A percentile compares a stretch with the other conserved stretches of the same genome.
phyloP scores from a whole-genome alignment of 2,888 invertebrate genomes.

The Napeogenes sylphis region DNA sequence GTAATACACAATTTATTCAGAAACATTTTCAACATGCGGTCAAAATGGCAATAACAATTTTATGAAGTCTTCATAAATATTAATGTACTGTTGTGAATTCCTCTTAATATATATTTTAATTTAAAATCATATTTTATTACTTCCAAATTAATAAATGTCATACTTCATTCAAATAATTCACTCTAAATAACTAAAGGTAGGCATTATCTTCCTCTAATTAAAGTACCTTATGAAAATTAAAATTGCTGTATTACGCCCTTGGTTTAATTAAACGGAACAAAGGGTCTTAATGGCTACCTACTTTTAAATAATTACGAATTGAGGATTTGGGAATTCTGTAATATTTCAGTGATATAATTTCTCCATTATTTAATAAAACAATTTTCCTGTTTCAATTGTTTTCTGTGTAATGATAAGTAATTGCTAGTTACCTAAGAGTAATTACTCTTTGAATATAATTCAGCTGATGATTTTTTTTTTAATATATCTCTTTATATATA shows the following conservation, averaged over 20 bases:
- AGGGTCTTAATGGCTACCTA: conserved; percentile 20
- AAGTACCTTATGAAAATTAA: conserved; percentile 24
- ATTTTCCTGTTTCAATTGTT: too few species aligned
- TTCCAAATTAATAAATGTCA: neutral
- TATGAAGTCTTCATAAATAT: conserved; percentile 1
- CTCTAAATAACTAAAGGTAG: conserved; percentile 3
- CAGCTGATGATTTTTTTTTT: too few species aligned
- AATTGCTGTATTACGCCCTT: conserved; percentile 23
- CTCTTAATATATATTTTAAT: neutral
- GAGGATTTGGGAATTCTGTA: conserved; percentile 3
- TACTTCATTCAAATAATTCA: neutral
- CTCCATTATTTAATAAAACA: neutral
- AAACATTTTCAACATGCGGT: too few species aligned
- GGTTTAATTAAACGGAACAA: conserved; percentile 28
- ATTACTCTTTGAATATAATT: neutral
- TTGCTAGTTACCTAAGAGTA: neutral
- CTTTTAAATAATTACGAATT: conserved; percentile 20
- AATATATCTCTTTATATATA: too few species aligned
- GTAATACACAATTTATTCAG: too few species aligned
- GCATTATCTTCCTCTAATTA: conserved; percentile 16
- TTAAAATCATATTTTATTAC: neutral
- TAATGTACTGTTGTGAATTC: neutral
- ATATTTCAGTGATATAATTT: conserved; percentile 1
- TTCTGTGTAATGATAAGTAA: neutral
- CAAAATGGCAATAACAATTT: neutral